Evolutionary conservation across 2,113 vertebrate species (phyloP), one percentile per base, ranked within the genome.

Genomic region (Mixornis gularis): DNA sequence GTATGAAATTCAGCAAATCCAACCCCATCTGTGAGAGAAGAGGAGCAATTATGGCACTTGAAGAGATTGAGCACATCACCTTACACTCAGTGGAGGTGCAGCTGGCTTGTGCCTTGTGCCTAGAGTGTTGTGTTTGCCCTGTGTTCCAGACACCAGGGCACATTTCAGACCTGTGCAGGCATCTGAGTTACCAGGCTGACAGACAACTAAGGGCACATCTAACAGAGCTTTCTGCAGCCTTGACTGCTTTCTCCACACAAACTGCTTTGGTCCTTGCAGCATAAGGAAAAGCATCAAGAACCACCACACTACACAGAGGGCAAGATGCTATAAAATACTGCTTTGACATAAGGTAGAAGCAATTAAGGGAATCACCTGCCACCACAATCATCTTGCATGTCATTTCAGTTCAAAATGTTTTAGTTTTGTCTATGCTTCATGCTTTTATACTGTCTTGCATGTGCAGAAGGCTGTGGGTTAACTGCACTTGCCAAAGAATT

Each of bases 1-100:
- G 98, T 79, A 93, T 8, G 93, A 99, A 91, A 91, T 99, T 99
- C 38, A 98, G 71, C 32, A 98, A 40, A 34, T 96, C 95, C 62
- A 95, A 94, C 32, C 94, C 71, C 52, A 96, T 95, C 98, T 98
- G 73, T 7, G 7, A 89, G 29, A 93, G 60, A 80, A 81, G 65
- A 85, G 63, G 53, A 55, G 14, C 26, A 5, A 0, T 86, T 69
- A 32, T 1, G 20, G 71, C 40, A 62, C 27, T 20, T 51, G 40
- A 64, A 56, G 36, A 90, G 36, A 43, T 48, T 17, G 25, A 46
- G 64, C 16, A 25, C 12, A 40, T 32, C 38, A 16, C 48, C 27
- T 4, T 17, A 2, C 3, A 0, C 24, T 66, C 55, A 36, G 24
- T 1, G 0, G 0, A 30, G 14, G 22, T n/a, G 26, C 9, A 32